Percentiles rank a stretch among this genome's conserved stretches.
phyloP scores from a whole-genome alignment of 2,797 vertebrate genomes.

The Melanotaenia trifasciata region DNA sequence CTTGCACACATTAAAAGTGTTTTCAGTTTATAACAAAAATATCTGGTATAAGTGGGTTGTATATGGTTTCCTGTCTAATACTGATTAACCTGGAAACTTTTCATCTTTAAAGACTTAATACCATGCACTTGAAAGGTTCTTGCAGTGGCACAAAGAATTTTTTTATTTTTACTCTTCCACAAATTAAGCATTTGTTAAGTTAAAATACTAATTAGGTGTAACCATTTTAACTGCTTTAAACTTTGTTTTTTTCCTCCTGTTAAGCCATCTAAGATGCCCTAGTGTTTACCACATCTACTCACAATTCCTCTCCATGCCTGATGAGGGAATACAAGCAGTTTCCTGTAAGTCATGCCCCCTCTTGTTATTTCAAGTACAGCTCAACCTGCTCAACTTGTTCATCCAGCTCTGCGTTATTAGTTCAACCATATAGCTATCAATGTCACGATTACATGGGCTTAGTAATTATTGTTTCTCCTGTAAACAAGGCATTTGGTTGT shows the following conservation, averaged over 20 bases:
- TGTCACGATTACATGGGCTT: conserved; percentile 44
- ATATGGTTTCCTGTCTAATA: conserved; percentile 21
- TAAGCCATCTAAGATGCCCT: neutral
- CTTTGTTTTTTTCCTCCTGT: neutral
- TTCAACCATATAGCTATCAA: conserved; percentile 59
- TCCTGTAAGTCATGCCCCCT: conserved; percentile 52
- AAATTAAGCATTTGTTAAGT: neutral
- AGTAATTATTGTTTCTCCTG: conserved; percentile 66
- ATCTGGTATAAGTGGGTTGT: conserved; percentile 2
- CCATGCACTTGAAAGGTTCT: neutral
- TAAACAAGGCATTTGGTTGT: conserved; percentile 59
- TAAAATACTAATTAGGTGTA: neutral
- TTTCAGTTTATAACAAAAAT: conserved; percentile 11
- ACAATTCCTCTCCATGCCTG: conserved; percentile 18
- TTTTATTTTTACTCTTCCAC: neutral
- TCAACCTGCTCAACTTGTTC: conserved; percentile 65
- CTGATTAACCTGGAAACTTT: conserved; percentile 9
- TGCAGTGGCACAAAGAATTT: neutral
- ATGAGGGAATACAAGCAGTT: conserved; percentile 38
- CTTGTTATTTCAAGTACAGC: conserved; percentile 62
- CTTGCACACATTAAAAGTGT: conserved; percentile 3
- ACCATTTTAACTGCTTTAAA: neutral
- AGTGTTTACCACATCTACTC: neutral
- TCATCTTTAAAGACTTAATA: neutral
- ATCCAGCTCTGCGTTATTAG: conserved; percentile 54